Percentiles rank a stretch among this genome's conserved stretches.
Conservation (phyloP, 2,113 vertebrate species). For the Rhineura floridana region DNA sequence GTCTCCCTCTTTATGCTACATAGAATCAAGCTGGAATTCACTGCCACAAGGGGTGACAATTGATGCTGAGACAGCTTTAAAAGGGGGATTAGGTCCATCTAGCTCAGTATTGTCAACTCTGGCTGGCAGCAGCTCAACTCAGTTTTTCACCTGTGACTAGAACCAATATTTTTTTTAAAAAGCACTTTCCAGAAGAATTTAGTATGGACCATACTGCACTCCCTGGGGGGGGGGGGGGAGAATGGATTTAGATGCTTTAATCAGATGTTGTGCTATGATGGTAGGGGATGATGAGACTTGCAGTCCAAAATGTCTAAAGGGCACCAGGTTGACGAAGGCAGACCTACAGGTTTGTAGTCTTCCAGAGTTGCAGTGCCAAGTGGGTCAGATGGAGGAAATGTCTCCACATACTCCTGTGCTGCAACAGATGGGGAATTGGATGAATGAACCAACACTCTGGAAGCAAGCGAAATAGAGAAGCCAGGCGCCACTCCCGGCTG, state of each 20-base stretch:
- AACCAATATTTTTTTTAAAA: too few species aligned
- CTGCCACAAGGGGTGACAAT: not conserved
- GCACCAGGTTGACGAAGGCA: not conserved
- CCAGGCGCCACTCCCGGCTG: slow-evolving; percentile 32
- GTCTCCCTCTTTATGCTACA: not conserved
- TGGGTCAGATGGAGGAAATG: slow-evolving; percentile 72
- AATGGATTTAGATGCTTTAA: too few species aligned
- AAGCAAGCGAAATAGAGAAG: slow-evolving; percentile 55
- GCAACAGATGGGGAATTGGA: slow-evolving; percentile 62
- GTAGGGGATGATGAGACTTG: too few species aligned
- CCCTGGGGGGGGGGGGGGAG: too few species aligned
- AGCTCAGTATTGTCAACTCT: too few species aligned
- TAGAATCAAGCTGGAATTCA: not conserved
- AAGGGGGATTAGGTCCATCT: too few species aligned
- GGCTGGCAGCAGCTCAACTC: too few species aligned
- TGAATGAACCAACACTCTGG: slow-evolving; percentile 33
- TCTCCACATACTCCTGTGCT: slow-evolving; percentile 59
- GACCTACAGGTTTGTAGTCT: not conserved
- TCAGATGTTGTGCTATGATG: too few species aligned
- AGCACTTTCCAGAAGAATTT: too few species aligned
- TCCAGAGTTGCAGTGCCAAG: slow-evolving; percentile 54
- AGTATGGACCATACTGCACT: too few species aligned
- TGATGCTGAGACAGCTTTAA: not conserved
- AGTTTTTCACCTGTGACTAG: too few species aligned
- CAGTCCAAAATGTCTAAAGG: too few species aligned